These are phyloP conservation scores for Carabus problematicus DNA, from an alignment of 2,888 invertebrate genomes.

Conservation along the genomic window DNA sequence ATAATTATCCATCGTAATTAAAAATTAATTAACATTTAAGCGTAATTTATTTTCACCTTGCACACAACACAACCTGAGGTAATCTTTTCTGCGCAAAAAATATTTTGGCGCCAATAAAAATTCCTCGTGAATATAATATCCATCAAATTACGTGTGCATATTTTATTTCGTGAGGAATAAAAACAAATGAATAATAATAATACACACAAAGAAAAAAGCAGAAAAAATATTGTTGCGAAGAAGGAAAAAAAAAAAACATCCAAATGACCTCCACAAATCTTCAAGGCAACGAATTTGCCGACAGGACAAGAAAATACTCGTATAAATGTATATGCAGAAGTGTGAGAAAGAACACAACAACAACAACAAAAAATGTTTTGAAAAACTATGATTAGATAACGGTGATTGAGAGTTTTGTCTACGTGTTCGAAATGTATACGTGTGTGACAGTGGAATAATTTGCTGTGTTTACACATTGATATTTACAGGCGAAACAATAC, in stretches of 20 bases:
- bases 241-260: background rate
- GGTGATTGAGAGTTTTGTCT: background rate
- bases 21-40: constrained; percentile 38
- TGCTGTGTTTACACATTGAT: background rate
- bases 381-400: background rate
- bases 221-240: background rate
- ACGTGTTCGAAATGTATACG: background rate
- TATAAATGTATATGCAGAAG: too few relatives aligned
- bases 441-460: background rate
- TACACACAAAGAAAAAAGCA: background rate
- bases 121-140: constrained; percentile 1
- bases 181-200: too few relatives aligned
- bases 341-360: background rate
- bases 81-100: background rate
- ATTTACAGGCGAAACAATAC: too few relatives aligned
- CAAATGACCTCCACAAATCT: constrained; percentile 10
- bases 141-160: background rate
- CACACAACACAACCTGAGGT: background rate
- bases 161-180: too few relatives aligned
- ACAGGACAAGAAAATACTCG: background rate
- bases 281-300: constrained; percentile 9
- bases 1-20: constrained; percentile 37
- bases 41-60: constrained; percentile 14
- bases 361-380: constrained; percentile 3
- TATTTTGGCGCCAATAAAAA: constrained; percentile 4